Evolutionary conservation across 2,797 vertebrate genomes (phyloP).

Genomic region (Sphaeramia orbicularis): DNA sequence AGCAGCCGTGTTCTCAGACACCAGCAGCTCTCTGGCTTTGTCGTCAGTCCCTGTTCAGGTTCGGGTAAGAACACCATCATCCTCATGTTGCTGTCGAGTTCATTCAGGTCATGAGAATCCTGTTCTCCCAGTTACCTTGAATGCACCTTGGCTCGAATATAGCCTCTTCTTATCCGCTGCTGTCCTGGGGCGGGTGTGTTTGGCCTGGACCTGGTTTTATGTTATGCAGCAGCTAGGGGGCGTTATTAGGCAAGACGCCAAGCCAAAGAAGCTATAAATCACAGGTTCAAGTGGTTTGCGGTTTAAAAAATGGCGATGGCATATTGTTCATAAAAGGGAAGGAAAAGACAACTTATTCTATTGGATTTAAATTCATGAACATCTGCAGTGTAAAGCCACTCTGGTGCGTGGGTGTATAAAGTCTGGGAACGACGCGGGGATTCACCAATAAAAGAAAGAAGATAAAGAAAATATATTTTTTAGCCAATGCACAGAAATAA

Average conservation of each 20-base stretch:
- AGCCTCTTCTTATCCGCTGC: not conserved
- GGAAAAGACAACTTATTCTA: not conserved
- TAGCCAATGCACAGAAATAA: no score
- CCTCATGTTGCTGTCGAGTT: not conserved
- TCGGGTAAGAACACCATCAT: not conserved
- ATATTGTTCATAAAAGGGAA: conserved; percentile 5
- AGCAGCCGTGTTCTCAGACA: no score
- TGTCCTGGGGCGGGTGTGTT: conserved; percentile 15
- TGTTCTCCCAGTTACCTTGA: conserved; percentile 45
- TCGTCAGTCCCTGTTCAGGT: no score
- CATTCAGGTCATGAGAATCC: conserved; percentile 4
- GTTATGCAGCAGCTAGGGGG: conserved; percentile 34
- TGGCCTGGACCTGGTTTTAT: conserved; percentile 5
- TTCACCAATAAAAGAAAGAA: not conserved
- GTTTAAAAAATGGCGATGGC: not conserved
- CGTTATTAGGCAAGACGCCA: conserved; percentile 42
- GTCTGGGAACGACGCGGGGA: not conserved
- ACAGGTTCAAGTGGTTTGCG: conserved; percentile 30
- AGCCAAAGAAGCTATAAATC: conserved; percentile 42
- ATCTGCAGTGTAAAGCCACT: no score
- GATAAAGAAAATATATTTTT: not conserved
- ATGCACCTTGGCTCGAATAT: conserved; percentile 35
- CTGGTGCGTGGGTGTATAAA: no score
- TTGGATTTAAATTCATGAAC: not conserved
- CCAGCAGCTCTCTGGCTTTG: not conserved